Evolutionary conservation across 2,797 vertebrate species (phyloP), one percentile per base, ranked within the genome.

Genomic region (Pseudotriccus pelzelni): DNA sequence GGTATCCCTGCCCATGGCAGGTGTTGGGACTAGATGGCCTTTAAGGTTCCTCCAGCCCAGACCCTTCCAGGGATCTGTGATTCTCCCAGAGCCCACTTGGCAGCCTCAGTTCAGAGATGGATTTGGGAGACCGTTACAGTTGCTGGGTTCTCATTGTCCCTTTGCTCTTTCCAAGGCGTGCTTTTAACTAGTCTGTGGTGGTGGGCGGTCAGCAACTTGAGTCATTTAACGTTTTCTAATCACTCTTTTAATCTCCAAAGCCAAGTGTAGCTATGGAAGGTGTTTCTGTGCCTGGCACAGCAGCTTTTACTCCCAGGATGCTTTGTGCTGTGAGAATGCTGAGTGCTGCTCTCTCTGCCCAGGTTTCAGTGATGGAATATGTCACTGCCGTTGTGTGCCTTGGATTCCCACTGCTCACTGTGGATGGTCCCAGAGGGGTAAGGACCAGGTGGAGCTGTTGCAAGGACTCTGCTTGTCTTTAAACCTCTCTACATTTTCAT

Each of bases 361-460:
- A 99, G 99, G 99, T 99, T n/a, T 99, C 99, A 2, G 98, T 99
- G 22, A 98, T 99, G 98, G 99, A 99, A 76, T 99, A 99, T 4
- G 98, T 99, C 94, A 99, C 99, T 1, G 99, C 99, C 1, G 98
- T 99, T 24, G 98, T 99, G 79, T 99, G 99, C 97, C 98, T 99
- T 44, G 99, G 99, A 43, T 99, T 99, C 91, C 99, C 99, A 1
- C 98, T 99, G 59, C 98, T 99, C 77, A 99, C 99, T 0, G 98
- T 99, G 86, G 99, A 98, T 5, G 99, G 99, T 14, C 98, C 99
- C 60, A 97, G 99, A 98, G 99, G 99, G 98, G 99, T 99, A 98
- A 98, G 98, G 74, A 37, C 2, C 28, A 23, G 15, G 3, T 14
- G 46, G 88, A 68, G 32, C 8, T 44, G 4, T 8, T 30, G 25